Percentiles rank a stretch among this genome's conserved stretches.
phyloP scores from a whole-genome alignment of 2,888 invertebrate species.

The Drosophila mimetica region DNA sequence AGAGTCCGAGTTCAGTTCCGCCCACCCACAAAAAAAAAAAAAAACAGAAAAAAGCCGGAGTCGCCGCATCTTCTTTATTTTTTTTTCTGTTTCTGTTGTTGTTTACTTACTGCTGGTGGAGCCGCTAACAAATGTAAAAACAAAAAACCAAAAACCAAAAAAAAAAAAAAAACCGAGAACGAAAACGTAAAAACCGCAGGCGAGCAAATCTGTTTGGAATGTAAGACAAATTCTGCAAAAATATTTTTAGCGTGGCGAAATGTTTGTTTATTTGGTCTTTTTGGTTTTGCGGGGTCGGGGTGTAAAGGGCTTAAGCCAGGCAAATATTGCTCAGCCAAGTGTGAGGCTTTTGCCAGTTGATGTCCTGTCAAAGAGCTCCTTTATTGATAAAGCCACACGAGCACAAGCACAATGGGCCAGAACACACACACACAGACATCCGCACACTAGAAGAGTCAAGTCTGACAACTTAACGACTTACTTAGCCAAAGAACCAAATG shows the following conservation, averaged over 20 bases:
- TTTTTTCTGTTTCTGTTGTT: constrained; percentile 29
- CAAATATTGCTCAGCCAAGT: constrained; percentile 51
- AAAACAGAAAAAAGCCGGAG: background rate
- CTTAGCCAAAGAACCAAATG: constrained; percentile 61
- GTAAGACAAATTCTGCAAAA: constrained; percentile 19
- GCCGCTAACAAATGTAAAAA: constrained; percentile 7
- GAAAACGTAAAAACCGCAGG: constrained; percentile 5
- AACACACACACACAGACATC: constrained; percentile 4
- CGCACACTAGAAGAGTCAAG: constrained; percentile 34
- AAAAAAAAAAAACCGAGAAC: constrained; percentile 4
- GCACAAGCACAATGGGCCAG: constrained; percentile 22
- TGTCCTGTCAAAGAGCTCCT: constrained; percentile 50
- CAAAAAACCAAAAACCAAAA: background rate
- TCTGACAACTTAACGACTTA: constrained; percentile 78
- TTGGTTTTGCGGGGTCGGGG: background rate
- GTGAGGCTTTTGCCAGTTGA: constrained; percentile 44
- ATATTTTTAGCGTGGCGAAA: constrained; percentile 9
- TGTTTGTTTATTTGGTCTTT: constrained; percentile 9
- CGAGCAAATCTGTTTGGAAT: constrained; percentile 14
- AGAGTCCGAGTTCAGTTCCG: constrained; percentile 24
- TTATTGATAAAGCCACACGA: constrained; percentile 72
- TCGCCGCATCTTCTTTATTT: background rate
- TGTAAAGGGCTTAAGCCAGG: constrained; percentile 10
- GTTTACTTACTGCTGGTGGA: constrained; percentile 23
- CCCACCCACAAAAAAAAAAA: constrained; percentile 1